Conservation (phyloP, 1,140 invertebrate genomes). For the Trachymyrmex cornetzi region DNA sequence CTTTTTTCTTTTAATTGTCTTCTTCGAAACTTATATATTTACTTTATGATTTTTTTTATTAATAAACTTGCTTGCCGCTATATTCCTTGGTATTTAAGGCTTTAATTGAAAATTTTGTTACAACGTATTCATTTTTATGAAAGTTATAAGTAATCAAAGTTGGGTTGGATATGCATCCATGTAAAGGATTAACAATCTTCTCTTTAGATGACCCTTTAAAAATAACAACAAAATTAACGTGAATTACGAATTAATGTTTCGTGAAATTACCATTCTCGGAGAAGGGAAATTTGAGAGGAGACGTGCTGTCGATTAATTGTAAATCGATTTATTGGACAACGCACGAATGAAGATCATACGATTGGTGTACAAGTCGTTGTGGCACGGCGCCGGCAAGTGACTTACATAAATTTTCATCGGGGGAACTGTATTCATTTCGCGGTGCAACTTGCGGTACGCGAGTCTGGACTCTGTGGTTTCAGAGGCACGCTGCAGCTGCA, state of each 20-base stretch:
- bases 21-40: too few relatives aligned
- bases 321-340: slow-evolving; percentile 8
- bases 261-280: slow-evolving; percentile 36
- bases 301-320: slow-evolving; percentile 6
- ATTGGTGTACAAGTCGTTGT: neutral
- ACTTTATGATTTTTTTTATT: too few relatives aligned
- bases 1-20: too few relatives aligned
- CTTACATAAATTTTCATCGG: slow-evolving; percentile 38
- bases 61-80: too few relatives aligned
- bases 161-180: too few relatives aligned
- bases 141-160: too few relatives aligned
- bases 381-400: neutral
- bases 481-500: slow-evolving; percentile 33
- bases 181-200: neutral
- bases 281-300: slow-evolving; percentile 2
- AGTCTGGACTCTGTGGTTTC: slow-evolving; percentile 29
- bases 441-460: slow-evolving; percentile 16
- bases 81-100: too few relatives aligned
- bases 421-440: slow-evolving; percentile 44
- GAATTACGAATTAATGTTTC: slow-evolving; percentile 26
- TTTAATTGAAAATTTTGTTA: too few relatives aligned
- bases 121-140: too few relatives aligned
- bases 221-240: neutral
- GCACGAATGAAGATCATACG: slow-evolving; percentile 30
- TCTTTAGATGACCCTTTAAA: neutral